Evolutionary conservation across 2,888 invertebrate genomes (phyloP).

Genomic region (Nomada ruficornis): DNA sequence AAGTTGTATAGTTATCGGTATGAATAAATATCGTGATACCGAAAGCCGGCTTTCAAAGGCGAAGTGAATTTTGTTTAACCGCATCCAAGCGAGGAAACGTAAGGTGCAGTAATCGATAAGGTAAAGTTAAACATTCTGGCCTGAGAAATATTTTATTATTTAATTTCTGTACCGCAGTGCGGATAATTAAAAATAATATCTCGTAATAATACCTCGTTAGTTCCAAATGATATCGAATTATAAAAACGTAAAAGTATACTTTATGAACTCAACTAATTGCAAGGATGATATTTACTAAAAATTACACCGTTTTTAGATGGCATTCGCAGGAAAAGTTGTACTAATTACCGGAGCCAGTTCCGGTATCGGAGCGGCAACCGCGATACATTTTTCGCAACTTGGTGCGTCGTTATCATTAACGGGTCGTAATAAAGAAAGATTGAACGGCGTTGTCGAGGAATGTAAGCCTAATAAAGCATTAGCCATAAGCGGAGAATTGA

Average conservation of each 20-base stretch:
- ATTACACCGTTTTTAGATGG: conserved; percentile 77
- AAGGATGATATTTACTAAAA: not conserved
- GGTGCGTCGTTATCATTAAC: conserved; percentile 91
- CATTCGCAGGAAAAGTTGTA: conserved; percentile 90
- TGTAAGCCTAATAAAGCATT: conserved; percentile 86
- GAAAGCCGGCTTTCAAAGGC: not conserved
- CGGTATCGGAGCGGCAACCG: conserved; percentile 94
- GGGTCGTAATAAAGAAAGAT: conserved; percentile 89
- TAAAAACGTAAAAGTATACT: not conserved
- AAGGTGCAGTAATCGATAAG: not conserved
- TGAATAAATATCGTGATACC: not conserved
- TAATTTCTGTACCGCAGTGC: too few relatives aligned
- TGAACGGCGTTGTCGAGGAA: conserved; percentile 85
- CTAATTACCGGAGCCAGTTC: conserved; percentile 93
- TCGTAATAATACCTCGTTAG: too few relatives aligned
- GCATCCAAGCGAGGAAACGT: not conserved
- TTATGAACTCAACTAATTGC: not conserved
- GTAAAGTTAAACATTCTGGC: too few relatives aligned
- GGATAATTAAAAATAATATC: not conserved
- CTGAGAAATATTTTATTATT: too few relatives aligned
- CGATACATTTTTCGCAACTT: conserved; percentile 90
- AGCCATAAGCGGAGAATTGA: conserved; percentile 89
- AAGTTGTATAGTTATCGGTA: not conserved
- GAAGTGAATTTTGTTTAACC: not conserved
- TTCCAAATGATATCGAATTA: not conserved